Percentiles rank a stretch among this genome's conserved stretches.
phyloP scores from a whole-genome alignment of 2,888 invertebrate species.

The Athrips mouffetella region DNA sequence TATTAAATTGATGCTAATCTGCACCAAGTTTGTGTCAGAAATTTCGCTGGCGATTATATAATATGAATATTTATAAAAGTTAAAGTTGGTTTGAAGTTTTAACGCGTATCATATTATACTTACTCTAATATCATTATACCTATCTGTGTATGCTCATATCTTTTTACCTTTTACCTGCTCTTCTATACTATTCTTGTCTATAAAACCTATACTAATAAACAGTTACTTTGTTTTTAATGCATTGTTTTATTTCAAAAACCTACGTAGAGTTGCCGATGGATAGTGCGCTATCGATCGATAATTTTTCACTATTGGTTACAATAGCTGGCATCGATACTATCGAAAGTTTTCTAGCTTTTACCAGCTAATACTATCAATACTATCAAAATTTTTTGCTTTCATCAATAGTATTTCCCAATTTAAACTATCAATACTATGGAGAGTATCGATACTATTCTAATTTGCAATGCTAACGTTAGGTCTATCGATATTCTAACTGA shows the following conservation, averaged over 20 bases:
- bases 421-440: no score
- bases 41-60: not conserved
- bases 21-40: conserved; percentile 7
- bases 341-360: no score
- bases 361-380: no score
- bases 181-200: conserved; percentile 28
- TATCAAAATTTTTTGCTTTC: no score
- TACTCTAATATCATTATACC: conserved; percentile 15
- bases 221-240: conserved; percentile 32
- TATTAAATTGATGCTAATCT: conserved; percentile 8
- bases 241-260: conserved; percentile 8
- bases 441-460: no score
- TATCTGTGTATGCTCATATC: conserved; percentile 29
- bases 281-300: no score
- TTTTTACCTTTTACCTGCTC: conserved; percentile 32
- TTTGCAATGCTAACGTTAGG: no score
- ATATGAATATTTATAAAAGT: not conserved
- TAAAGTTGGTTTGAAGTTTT: conserved; percentile 24
- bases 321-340: no score
- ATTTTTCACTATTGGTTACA: no score
- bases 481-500: no score
- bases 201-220: conserved; percentile 31
- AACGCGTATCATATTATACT: conserved; percentile 7
- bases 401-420: no score
- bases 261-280: no score